phyloP scores from a whole-genome alignment of 2,113 vertebrate genomes.

The Grammomys surdaster region DNA sequence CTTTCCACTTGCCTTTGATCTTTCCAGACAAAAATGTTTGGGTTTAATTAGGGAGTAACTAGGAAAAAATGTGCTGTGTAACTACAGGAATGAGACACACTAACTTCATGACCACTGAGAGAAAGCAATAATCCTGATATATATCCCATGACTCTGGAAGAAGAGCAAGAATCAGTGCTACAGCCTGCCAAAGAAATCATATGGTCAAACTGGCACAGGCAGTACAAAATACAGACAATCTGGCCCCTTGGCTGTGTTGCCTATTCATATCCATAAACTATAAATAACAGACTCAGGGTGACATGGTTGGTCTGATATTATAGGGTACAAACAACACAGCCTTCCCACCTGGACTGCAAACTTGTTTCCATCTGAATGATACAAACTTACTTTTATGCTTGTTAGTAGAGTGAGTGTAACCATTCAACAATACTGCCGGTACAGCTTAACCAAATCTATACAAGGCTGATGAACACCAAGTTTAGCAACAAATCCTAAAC shows the following conservation, averaged over 20 bases:
- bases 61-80: background rate
- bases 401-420: background rate
- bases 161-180: background rate
- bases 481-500: background rate
- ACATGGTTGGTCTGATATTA: background rate
- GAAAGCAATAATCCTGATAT: background rate
- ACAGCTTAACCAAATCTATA: background rate
- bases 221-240: background rate
- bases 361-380: background rate
- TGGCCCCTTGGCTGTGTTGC: background rate
- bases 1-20: background rate
- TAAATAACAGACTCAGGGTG: background rate
- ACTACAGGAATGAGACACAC: background rate
- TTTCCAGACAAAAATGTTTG: constrained; percentile 8
- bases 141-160: background rate
- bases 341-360: background rate
- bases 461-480: background rate
- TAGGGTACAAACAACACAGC: background rate
- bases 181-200: background rate
- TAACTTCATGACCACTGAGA: background rate
- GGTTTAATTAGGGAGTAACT: background rate
- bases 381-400: background rate
- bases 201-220: background rate
- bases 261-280: background rate
- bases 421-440: background rate